Evolutionary conservation across 64 coral and sea anemone genomes (phyloP).

Genomic region (Exaiptasia diaphana): DNA sequence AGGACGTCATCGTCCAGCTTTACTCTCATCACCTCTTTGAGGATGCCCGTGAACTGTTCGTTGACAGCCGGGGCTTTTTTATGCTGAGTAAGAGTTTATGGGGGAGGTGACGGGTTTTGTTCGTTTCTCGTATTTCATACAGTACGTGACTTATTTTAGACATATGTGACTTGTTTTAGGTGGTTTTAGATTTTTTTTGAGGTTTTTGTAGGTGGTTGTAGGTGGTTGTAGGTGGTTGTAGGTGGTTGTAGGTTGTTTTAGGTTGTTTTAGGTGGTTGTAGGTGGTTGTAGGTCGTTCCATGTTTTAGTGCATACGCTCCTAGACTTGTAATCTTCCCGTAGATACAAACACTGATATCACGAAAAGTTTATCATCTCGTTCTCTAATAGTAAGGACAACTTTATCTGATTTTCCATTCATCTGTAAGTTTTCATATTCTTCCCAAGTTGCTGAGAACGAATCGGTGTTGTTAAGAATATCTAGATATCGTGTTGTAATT

Average conservation of each 20-base stretch:
- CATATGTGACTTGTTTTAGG: no score
- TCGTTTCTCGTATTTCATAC: no score
- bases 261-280: no score
- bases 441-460: background rate
- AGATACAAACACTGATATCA: background rate
- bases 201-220: no score
- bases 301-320: no score
- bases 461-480: background rate
- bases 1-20: background rate
- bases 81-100: no score
- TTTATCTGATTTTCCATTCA: background rate
- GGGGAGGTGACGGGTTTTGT: no score
- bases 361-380: background rate
- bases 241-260: no score
- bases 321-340: constrained; percentile 20
- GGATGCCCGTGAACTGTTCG: background rate
- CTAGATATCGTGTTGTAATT: background rate
- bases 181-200: no score
- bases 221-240: no score
- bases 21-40: background rate
- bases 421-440: background rate
- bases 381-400: background rate
- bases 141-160: no score
- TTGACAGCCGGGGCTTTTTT: constrained; percentile 5
- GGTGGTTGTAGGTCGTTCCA: no score